Base-by-base conservation (phyloP, 92 coral and sea anemone genomes). In the Meandrina meandrites region DNA sequence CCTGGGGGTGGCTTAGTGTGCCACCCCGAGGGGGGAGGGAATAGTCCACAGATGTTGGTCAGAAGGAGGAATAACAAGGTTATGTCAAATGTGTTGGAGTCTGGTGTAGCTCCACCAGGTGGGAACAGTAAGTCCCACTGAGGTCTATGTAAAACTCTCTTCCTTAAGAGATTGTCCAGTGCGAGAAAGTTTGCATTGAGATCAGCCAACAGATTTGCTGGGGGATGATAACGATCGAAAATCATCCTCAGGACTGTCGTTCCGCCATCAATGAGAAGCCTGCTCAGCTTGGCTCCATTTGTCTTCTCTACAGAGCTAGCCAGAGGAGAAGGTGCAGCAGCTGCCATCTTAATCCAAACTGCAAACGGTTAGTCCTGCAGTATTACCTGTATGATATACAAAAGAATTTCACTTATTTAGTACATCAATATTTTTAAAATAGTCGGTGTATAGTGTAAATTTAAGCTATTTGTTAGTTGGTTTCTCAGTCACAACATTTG, bases 81-180 rank as follows among this genome's bases (percentile, higher is more conserved):
- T 57, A 93, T 78, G 19, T 93, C 95, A 75, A 87, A 93, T 31
- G 83, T 82, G 21, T 66, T 87, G 78, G 94, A 93, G 75, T 86
- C 88, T 34, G 95, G 95, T 11, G 51, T 9, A 60, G 84, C 71
- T 60, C 91, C 94, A 18, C 81, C 70, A 34, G 94, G 77, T 35
- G 92, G 91, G 35, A 88, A 93, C 78, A 93, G 84, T 66, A 66
- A 40, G 67, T 93, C 80, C 94, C 92, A 89, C 77, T 93, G 96
- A 14, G 81, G 82, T 13, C 15, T 10, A 40, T 86, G 89, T 3
- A 93, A 79, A 76, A 88, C 75, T 50, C 64, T 82, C 27, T 80
- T 86, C 64, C 53, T 84, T 2, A 51, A 68, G 18, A 90, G 86
- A 27, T 5, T 40, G 27, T 7, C 48, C 1, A 90, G 85, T 15